phyloP scores from a whole-genome alignment of 2,113 vertebrate genomes.

The Phycodurus eques region DNA sequence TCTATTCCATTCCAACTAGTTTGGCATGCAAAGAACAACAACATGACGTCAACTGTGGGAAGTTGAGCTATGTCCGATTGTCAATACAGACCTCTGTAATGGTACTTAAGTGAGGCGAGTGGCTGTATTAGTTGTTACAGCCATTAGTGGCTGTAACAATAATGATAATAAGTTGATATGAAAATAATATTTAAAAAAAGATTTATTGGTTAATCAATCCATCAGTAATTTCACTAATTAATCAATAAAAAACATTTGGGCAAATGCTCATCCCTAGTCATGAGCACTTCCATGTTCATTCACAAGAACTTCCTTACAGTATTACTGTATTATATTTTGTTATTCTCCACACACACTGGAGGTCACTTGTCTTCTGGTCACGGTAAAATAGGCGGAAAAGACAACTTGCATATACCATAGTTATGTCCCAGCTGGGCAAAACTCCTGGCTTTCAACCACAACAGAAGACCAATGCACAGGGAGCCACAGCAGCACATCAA shows the following conservation, averaged over 20 bases:
- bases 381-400: conserved; percentile 36
- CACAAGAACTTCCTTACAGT: conserved; percentile 3
- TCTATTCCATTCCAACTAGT: too few species aligned
- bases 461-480: conserved; percentile 39
- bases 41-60: too few species aligned
- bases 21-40: too few species aligned
- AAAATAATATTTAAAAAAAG: too few species aligned
- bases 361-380: conserved; percentile 13
- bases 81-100: too few species aligned
- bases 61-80: too few species aligned
- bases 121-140: too few species aligned
- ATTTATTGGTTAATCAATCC: too few species aligned
- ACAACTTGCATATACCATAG: conserved; percentile 28
- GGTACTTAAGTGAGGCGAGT: too few species aligned
- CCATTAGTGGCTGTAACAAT: too few species aligned
- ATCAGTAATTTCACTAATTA: too few species aligned
- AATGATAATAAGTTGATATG: too few species aligned
- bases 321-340: background rate
- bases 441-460: conserved; percentile 57
- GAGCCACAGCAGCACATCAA: conserved; percentile 55
- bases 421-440: conserved; percentile 62
- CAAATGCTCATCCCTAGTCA: background rate
- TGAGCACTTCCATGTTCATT: conserved; percentile 14
- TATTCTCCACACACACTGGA: conserved; percentile 6
- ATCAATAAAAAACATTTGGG: background rate